Evolutionary conservation across 2,113 vertebrate species (phyloP).

Genomic region (Prionailurus viverrinus): DNA sequence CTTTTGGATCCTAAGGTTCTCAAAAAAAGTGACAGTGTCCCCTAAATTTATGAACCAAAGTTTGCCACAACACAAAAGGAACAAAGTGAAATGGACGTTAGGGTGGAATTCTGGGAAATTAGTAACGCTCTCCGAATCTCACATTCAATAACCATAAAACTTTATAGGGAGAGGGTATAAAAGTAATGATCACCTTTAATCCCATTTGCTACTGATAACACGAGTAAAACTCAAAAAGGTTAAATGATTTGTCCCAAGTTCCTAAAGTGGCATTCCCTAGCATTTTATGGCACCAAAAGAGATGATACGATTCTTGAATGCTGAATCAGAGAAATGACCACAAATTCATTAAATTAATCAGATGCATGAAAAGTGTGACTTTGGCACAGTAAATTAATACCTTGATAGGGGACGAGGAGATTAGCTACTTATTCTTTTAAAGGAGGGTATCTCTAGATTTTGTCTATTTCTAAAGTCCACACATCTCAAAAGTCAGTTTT

Average conservation of each 20-base stretch:
- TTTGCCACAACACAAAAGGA: neutral
- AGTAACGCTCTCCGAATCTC: neutral
- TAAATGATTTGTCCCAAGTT: neutral
- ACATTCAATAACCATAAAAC: neutral
- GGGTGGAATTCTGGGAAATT: neutral
- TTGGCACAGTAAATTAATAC: neutral
- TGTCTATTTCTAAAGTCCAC: neutral
- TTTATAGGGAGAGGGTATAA: neutral
- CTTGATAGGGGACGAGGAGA: neutral
- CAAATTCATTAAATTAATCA: neutral
- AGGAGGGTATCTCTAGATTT: neutral
- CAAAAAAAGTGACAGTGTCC: neutral
- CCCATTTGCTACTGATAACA: neutral
- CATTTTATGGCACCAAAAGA: conserved; percentile 24
- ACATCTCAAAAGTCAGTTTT: neutral
- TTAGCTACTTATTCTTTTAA: neutral
- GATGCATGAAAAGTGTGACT: neutral
- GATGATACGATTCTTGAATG: neutral
- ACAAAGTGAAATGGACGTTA: neutral
- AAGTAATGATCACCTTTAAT: neutral
- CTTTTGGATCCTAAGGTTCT: neutral
- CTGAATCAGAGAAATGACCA: neutral
- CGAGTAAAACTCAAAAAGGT: neutral
- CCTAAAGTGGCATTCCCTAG: neutral
- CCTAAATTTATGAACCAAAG: neutral